Conservation (phyloP, 2,888 invertebrate species). For the Unio pictorum region DNA sequence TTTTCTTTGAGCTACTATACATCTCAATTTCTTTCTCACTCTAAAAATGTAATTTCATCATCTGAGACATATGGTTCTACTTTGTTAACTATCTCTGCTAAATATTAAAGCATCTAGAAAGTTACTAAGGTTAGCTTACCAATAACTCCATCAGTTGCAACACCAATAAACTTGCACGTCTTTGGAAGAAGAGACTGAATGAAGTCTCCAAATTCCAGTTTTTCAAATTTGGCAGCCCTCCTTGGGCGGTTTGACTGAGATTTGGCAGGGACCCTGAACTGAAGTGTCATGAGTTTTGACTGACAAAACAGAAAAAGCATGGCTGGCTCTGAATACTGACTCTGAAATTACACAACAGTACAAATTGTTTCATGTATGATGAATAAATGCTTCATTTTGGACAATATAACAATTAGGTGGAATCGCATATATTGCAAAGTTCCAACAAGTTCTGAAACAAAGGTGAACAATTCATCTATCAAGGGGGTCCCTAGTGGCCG, state of each 20-base stretch:
- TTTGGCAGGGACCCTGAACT: not conserved
- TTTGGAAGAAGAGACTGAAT: conserved; percentile 30
- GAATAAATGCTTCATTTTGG: not conserved
- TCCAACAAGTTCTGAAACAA: too few relatives aligned
- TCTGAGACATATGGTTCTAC: too few relatives aligned
- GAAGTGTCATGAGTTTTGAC: conserved; percentile 19
- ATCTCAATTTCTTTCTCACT: too few relatives aligned
- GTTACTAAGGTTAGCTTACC: conserved; percentile 23
- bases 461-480: too few relatives aligned
- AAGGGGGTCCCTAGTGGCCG: too few relatives aligned
- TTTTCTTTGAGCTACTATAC: too few relatives aligned
- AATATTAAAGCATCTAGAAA: not conserved
- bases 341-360: conserved; percentile 25
- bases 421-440: too few relatives aligned
- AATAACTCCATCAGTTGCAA: conserved; percentile 44
- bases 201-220: conserved; percentile 18
- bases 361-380: not conserved
- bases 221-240: conserved; percentile 8
- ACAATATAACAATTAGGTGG: too few relatives aligned
- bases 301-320: conserved; percentile 39
- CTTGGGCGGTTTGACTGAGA: conserved; percentile 2
- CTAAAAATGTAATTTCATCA: too few relatives aligned
- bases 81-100: not conserved
- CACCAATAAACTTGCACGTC: conserved; percentile 33
- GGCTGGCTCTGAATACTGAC: conserved; percentile 40